phyloP scores from a whole-genome alignment of 2,888 invertebrate genomes.

The Oligia fasciuncula region DNA sequence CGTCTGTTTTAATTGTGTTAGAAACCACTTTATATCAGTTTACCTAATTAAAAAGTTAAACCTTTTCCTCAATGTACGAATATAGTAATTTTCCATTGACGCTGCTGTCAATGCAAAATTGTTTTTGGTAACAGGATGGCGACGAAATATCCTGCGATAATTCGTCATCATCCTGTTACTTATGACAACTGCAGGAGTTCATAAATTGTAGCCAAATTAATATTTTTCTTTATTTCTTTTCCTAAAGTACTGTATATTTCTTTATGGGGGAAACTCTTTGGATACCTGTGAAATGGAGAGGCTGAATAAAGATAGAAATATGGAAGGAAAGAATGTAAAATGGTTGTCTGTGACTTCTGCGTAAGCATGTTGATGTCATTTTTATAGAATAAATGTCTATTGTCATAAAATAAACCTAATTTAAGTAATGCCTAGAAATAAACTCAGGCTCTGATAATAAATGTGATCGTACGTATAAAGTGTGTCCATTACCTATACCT shows the following conservation, averaged over 20 bases:
- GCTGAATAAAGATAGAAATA: background rate
- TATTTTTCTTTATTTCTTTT: background rate
- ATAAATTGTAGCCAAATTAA: background rate
- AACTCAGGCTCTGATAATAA: too few species aligned
- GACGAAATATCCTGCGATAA: background rate
- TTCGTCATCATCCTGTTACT: background rate
- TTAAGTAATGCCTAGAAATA: background rate
- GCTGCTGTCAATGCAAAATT: too few species aligned
- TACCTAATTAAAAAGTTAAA: background rate
- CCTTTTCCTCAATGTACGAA: background rate
- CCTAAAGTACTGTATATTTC: background rate
- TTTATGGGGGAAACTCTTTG: background rate
- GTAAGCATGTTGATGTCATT: background rate
- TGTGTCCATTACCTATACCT: too few species aligned
- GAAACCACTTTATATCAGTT: background rate
- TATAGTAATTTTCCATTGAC: background rate
- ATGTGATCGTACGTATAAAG: too few species aligned
- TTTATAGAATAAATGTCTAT: background rate
- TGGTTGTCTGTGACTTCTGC: background rate
- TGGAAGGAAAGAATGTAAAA: background rate
- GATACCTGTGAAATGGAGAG: background rate
- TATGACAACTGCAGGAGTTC: background rate
- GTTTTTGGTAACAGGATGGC: too few species aligned
- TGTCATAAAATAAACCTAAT: background rate
- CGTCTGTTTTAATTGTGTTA: background rate